Percentiles rank a stretch among this genome's conserved stretches.
phyloP scores from a whole-genome alignment of 2,797 vertebrate genomes.

The Crenichthys baileyi region DNA sequence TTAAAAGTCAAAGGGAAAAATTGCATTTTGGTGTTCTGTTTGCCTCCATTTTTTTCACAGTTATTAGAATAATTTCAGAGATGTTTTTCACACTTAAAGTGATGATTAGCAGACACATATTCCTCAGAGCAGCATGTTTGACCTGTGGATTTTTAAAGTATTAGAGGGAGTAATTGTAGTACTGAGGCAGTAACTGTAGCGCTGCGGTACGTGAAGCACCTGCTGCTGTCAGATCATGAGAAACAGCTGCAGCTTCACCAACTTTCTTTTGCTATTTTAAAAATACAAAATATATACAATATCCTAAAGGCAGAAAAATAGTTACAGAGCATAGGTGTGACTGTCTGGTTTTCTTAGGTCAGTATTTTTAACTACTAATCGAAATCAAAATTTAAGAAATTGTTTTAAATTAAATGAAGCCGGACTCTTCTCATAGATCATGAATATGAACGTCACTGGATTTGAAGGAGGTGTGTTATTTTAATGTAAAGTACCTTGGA shows the following conservation, averaged over 20 bases:
- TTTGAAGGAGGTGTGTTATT: not conserved
- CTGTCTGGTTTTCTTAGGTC: not conserved
- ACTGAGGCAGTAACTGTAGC: not conserved
- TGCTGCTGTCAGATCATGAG: not conserved
- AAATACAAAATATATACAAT: not conserved
- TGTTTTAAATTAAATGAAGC: not conserved
- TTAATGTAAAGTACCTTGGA: not conserved
- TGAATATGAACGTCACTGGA: too few relatives aligned
- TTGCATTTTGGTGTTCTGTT: not conserved
- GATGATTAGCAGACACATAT: not conserved
- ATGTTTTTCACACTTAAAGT: not conserved
- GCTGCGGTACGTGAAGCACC: not conserved
- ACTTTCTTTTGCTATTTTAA: not conserved
- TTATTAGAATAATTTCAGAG: not conserved
- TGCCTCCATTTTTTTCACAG: not conserved
- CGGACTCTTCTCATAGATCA: not conserved
- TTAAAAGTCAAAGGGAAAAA: not conserved
- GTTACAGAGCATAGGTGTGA: accelerated
- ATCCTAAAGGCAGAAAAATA: not conserved
- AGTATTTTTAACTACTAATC: not conserved
- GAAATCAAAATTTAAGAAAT: not conserved
- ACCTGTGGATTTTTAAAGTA: not conserved
- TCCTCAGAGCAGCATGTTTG: not conserved
- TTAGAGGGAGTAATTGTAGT: not conserved
- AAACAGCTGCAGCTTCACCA: not conserved